Percentiles rank a stretch among this genome's conserved stretches.
phyloP scores from a whole-genome alignment of 1,140 invertebrate genomes.

The Cydia fagiglandana region DNA sequence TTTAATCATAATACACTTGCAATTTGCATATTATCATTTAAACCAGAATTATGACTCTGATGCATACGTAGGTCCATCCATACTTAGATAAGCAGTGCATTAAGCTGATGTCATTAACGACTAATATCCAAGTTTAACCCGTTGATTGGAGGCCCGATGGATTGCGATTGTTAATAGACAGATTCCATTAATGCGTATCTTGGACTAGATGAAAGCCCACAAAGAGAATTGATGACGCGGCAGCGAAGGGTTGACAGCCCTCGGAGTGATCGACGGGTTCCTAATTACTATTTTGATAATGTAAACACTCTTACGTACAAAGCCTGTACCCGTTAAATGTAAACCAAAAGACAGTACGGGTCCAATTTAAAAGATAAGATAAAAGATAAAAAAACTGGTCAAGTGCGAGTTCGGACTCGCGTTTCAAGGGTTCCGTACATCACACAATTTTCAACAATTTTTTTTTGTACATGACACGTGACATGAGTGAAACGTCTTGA shows the following conservation, averaged over 20 bases:
- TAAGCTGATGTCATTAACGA: background rate
- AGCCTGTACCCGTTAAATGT: background rate
- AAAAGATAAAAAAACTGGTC: too few species aligned
- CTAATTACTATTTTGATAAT: conserved; percentile 38
- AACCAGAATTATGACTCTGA: too few species aligned
- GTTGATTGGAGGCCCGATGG: conserved; percentile 22
- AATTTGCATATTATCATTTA: too few species aligned
- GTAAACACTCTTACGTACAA: background rate
- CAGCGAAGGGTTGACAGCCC: conserved; percentile 37
- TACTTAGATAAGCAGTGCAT: too few species aligned
- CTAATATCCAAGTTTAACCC: conserved; percentile 22
- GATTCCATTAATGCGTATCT: conserved; percentile 42
- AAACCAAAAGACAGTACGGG: background rate
- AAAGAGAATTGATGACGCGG: conserved; percentile 36
- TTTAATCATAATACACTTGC: too few species aligned
- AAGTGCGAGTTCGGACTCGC: too few species aligned
- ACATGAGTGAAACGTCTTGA: too few species aligned
- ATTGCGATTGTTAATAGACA: conserved; percentile 33
- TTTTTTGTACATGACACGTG: too few species aligned
- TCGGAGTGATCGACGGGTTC: conserved; percentile 39
- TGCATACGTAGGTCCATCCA: too few species aligned
- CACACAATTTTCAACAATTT: too few species aligned
- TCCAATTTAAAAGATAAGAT: too few species aligned
- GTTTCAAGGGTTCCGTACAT: too few species aligned
- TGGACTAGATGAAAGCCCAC: conserved; percentile 27